Evolutionary conservation across 2,888 invertebrate species (phyloP), one percentile per base, ranked within the genome.

Genomic region (Heliconius sara): DNA sequence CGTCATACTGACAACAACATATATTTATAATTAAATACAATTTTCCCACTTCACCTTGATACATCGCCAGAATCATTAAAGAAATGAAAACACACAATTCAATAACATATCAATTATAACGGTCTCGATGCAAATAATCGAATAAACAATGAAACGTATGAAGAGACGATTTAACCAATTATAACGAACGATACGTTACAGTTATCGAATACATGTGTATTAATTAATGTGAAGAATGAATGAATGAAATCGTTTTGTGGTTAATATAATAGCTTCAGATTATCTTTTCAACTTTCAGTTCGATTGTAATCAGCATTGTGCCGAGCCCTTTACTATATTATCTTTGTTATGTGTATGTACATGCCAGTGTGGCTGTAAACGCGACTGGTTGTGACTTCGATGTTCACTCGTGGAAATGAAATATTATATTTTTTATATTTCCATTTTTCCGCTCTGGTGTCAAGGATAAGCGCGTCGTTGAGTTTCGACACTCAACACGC

Each of bases 221-320:
- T 71, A 76, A 79, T 79, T 79, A 76, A 76, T 4, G 65, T 79
- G 22, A 70, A 79, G 79, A 70, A 79, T 79, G 79, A 70, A n/a
- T n/a, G n/a, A n/a, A n/a, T n/a, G n/a, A 79, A 39, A 76, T 60
- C 72, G 78, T 27, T 70, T 68, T 70, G 52, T 70, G 27, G 71
- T n/a, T 67, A 67, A 73, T 22, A 71, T 67, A 73, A 73, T 22
- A 71, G 16, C 66, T 78, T 19, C 22, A 13, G 52, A 66, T 70
- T 60, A 70, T 70, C 68, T n/a, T n/a, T 60, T 52, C 52, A 22
- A 52, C 52, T 52, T 22, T 52, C 52, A 22, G 7, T 47, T 47
- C 16, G 47, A 16, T 52, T 19, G 22, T 52, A 52, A 52, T 19
- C 22, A 19, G 22, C 3, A 52, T 52, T 52, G 22, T 52, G 22